Evolutionary conservation across 1,140 invertebrate species (phyloP), one percentile per base, ranked within the genome.

Genomic region (Aphis gossypii): DNA sequence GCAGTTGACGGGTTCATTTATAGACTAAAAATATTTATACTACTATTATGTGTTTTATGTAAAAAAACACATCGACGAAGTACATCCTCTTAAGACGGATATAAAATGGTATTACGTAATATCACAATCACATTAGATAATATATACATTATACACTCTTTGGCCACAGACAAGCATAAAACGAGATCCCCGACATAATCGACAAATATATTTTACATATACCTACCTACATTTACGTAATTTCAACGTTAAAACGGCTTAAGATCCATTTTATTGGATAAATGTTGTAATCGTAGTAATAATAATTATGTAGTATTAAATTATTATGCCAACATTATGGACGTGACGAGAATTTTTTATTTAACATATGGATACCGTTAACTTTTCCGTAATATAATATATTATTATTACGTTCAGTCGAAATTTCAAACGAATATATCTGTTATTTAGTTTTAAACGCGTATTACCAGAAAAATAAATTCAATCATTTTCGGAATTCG

Each of bases 331-430:
- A n/a, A n/a, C 60, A 30, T 76, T 76, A n/a, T 76, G 60, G 30
- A n/a, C 60, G 60, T 76, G 60, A 76, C 14, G 30, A 76, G 60
- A 76, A 76, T 76, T 76, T 76, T n/a, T n/a, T 76, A 76, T 76
- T 76, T 76, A 76, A 76, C 60, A 76, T n/a, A n/a, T 76, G 30
- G 60, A 14, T 76, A 76, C 60, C n/a, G 60, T 76, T 76, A 76
- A 76, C 14, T 76, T n/a, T 76, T 76, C 60, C 60, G 30, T 76
- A 76, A 76, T 76, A 76, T 76, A 76, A 76, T 76, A 76, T 76
- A 68, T 68, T 68, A 68, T 68, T 68, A 76, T 76, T 76, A n/a
- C 14, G 60, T 44, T 84, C 83, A 25, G 41, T 25, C 35, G 23
- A 44, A 84, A 41, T 41, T 21, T 21, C 83, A 84, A 84, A 84